Evolutionary conservation across 2,888 invertebrate genomes (phyloP), one percentile per base, ranked within the genome.

Genomic region (Pycnomerus fuliginosus): DNA sequence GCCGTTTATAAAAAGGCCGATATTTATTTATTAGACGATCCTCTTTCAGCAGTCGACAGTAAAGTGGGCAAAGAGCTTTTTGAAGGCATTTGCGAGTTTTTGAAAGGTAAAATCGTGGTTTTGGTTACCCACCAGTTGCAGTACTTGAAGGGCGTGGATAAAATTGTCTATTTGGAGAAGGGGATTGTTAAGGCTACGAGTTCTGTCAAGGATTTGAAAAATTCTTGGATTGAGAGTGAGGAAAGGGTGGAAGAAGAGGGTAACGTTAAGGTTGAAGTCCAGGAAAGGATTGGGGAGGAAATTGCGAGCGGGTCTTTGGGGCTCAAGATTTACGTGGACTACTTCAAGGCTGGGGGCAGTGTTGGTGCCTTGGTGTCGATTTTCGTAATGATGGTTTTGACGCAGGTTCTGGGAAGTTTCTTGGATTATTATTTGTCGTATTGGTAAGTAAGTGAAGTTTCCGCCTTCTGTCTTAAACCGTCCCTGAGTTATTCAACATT

Each of bases 1-100:
- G 84, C 90, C 0, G 80, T 91, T 1, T 92, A 91, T 70, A 82
- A 84, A 23, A 81, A 89, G 42, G 83, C 88, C 0, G 87, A 90
- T 50, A 83, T 92, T 46, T 92, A 90, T 64, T 71, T 93, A 5
- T 72, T 93, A 34, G 93, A 93, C 68, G 92, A 93, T 72, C 92
- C 92, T 0, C 74, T 93, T 10, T 85, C 89, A 51, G 92, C 92
- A 0, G 92, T 93, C 7, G 93, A 93, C 73, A 80, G 90, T 0
- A 85, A 87, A 65, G 92, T 93, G 1, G 89, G 90, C 1, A 80
- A 86, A 1, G 87, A 90, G 70, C 75, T 93, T 55, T 92, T 91
- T 71, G 87, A 91, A 62, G 79, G 87, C 60, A 77, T 87, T 31
- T 74, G 56, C 13, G 53, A 76, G 3, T 80, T 80, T 56, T 72